Percentiles rank a stretch among this genome's conserved stretches.
phyloP scores from a whole-genome alignment of 1,140 invertebrate species.

The Wiebesia pumilae region DNA sequence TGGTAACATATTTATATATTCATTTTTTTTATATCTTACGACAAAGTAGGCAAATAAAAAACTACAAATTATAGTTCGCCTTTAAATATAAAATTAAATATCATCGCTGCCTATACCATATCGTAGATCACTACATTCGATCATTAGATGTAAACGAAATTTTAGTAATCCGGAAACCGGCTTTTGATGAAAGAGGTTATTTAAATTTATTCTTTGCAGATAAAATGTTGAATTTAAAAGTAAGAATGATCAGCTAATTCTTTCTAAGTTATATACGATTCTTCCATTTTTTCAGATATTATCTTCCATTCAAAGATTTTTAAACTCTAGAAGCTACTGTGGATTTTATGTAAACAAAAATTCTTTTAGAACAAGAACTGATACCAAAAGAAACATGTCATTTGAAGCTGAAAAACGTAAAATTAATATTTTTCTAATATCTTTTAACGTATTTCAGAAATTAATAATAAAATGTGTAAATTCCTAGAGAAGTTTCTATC shows the following conservation, averaged over 20 bases:
- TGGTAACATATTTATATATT: no score
- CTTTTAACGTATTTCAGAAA: constrained; percentile 57
- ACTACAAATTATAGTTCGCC: neutral
- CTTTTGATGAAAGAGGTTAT: constrained; percentile 28
- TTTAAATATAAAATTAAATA: neutral
- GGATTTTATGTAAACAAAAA: neutral
- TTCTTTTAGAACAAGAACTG: no score
- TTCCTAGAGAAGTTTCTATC: constrained; percentile 74
- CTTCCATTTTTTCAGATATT: neutral
- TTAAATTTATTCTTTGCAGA: neutral
- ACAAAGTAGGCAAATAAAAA: neutral
- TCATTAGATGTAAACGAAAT: neutral
- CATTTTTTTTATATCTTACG: no score
- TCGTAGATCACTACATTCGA: neutral
- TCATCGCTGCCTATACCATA: neutral
- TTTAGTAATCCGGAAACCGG: neutral
- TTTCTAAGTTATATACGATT: neutral
- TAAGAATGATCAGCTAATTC: constrained; percentile 7
- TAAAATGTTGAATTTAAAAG: constrained; percentile 34
- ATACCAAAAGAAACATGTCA: no score
- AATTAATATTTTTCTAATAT: neutral
- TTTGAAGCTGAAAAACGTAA: constrained; percentile 5
- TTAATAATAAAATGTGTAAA: constrained; percentile 54
- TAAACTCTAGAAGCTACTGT: neutral
- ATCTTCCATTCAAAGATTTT: neutral